Conservation (phyloP, 2,797 vertebrate species). For the Champsocephalus esox region DNA sequence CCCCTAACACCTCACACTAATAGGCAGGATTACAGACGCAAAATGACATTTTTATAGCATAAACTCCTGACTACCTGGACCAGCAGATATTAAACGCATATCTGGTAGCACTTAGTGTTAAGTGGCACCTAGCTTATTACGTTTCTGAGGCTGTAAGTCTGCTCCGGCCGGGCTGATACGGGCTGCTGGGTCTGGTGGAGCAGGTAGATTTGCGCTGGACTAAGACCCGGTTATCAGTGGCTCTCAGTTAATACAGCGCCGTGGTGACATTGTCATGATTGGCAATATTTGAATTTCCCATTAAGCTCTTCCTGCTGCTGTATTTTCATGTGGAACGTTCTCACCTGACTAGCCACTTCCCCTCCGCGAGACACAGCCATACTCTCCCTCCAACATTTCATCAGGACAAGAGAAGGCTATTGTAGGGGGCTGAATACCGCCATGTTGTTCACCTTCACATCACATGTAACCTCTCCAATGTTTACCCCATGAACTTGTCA, state of each 20-base stretch:
- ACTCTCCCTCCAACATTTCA: constrained; percentile 31
- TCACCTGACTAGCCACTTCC: constrained; percentile 58
- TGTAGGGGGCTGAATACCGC: constrained; percentile 40
- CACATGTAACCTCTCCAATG: constrained; percentile 48
- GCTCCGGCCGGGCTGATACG: constrained; percentile 78
- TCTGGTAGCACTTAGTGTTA: constrained; percentile 85
- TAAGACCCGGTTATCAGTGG: constrained; percentile 81
- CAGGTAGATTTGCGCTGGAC: constrained; percentile 77
- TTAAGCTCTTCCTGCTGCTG: constrained; percentile 65
- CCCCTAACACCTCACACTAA: constrained; percentile 83
- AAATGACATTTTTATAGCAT: constrained; percentile 85
- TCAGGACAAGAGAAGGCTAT: constrained; percentile 44
- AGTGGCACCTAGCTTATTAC: constrained; percentile 86
- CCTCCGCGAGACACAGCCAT: constrained; percentile 47
- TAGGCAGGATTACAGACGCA: constrained; percentile 85
- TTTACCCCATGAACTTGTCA: constrained; percentile 53
- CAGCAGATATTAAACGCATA: constrained; percentile 83
- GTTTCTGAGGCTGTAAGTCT: constrained; percentile 82
- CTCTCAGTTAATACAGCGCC: constrained; percentile 72
- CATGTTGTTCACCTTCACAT: constrained; percentile 65
- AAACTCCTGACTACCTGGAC: constrained; percentile 80
- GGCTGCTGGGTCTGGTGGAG: constrained; percentile 76
- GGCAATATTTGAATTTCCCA: constrained; percentile 79
- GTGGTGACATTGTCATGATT: constrained; percentile 74
- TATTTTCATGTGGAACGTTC: constrained; percentile 77